Evolutionary conservation across 2,888 invertebrate species (phyloP).

Genomic region (Diaperis boleti): DNA sequence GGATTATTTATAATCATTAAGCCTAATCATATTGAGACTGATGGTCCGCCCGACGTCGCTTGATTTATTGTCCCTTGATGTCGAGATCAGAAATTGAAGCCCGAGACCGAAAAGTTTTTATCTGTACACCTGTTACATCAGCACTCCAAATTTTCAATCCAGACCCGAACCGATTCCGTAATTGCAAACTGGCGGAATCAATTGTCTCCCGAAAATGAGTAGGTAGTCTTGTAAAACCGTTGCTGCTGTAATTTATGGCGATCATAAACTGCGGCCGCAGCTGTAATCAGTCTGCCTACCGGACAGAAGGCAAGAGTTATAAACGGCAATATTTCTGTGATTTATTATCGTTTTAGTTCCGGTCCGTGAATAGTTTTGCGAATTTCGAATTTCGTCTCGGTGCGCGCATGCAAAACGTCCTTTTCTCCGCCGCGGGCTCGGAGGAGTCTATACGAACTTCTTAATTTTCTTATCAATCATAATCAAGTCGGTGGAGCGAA

Average conservation of each 20-base stretch:
- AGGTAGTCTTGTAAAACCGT: conserved; percentile 3
- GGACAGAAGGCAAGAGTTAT: conserved; percentile 56
- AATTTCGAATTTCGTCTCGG: not conserved
- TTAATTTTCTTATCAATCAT: conserved; percentile 67
- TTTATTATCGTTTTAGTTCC: conserved; percentile 57
- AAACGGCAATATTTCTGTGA: conserved; percentile 55
- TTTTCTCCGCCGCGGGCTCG: conserved; percentile 13
- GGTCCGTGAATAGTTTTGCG: conserved; percentile 52
- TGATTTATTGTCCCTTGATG: conserved; percentile 53
- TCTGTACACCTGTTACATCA: conserved; percentile 32
- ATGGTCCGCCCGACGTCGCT: conserved; percentile 57
- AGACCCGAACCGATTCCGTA: conserved; percentile 12
- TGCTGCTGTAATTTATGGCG: conserved; percentile 49
- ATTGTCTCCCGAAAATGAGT: not conserved
- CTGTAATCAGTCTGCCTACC: conserved; percentile 50
- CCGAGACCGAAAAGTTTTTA: conserved; percentile 9
- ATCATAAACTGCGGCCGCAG: conserved; percentile 50
- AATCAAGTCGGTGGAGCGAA: conserved; percentile 66
- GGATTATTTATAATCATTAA: conserved; percentile 56
- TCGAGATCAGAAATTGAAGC: conserved; percentile 16
- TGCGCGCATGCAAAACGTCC: conserved; percentile 31
- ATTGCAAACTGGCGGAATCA: conserved; percentile 14
- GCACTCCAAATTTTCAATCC: conserved; percentile 14
- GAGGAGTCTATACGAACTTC: conserved; percentile 47
- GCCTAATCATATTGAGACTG: conserved; percentile 57